These are phyloP conservation scores for Bombyx huttoni DNA, from an alignment of 2,888 invertebrate species.

Conservation along the genomic window DNA sequence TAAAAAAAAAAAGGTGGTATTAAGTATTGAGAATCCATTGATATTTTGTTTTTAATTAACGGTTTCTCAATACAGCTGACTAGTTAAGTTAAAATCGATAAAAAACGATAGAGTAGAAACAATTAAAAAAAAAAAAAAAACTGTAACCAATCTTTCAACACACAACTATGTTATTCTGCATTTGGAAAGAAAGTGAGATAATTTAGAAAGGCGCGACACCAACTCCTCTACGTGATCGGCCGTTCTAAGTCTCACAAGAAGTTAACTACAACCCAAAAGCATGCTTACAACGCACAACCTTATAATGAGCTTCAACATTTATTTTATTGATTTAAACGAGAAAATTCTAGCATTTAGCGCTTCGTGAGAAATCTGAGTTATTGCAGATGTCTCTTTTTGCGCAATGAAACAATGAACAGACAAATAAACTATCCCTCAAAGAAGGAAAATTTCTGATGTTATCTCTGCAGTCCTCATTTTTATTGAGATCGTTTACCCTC, in stretches of 20 bases:
- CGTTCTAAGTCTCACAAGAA: neutral
- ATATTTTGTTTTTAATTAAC: conserved; percentile 21
- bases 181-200: neutral
- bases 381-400: no score
- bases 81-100: conserved; percentile 31
- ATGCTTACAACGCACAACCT: conserved; percentile 55
- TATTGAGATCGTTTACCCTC: conserved; percentile 52
- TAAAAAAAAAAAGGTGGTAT: conserved; percentile 34
- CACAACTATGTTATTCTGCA: neutral
- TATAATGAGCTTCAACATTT: conserved; percentile 44
- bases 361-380: no score
- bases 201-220: conserved; percentile 33
- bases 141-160: neutral
- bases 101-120: conserved; percentile 3
- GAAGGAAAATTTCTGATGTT: conserved; percentile 50
- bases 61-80: conserved; percentile 53
- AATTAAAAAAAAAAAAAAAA: neutral
- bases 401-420: no score
- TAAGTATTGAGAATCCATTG: conserved; percentile 37
- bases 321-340: conserved; percentile 6
- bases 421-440: conserved; percentile 21
- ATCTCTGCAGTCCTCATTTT: conserved; percentile 27
- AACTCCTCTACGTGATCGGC: conserved; percentile 24
- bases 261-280: conserved; percentile 32
- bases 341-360: neutral